Percentiles rank a stretch among this genome's conserved stretches.
phyloP scores from a whole-genome alignment of 2,113 vertebrate genomes.

The Crotalus horridus region DNA sequence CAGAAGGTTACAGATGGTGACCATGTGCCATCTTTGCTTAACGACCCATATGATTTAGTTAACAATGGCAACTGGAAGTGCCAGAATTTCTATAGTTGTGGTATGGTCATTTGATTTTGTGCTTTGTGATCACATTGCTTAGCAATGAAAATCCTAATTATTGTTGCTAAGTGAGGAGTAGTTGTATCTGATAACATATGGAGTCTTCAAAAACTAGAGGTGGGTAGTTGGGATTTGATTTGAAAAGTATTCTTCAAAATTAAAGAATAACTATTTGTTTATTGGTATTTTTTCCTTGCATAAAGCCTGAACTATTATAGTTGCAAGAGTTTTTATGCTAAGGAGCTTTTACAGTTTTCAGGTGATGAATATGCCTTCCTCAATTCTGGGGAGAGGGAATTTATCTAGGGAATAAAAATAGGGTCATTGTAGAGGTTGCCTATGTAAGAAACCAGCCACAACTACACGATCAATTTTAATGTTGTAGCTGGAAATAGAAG shows the following conservation, averaged over 20 bases:
- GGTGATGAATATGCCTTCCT: not conserved
- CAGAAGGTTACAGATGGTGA: not conserved
- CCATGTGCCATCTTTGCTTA: not conserved
- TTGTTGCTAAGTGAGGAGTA: not conserved
- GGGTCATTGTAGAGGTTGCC: not conserved
- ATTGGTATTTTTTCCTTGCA: not conserved
- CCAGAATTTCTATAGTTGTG: not conserved
- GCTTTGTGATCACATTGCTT: not conserved
- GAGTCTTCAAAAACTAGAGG: not conserved
- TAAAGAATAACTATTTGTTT: not conserved
- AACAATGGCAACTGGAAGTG: not conserved
- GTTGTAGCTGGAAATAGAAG: not conserved
- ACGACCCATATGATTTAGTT: not conserved
- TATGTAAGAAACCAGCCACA: not conserved
- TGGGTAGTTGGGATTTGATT: not conserved
- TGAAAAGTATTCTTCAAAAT: not conserved
- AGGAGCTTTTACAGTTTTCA: not conserved
- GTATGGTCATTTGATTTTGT: not conserved
- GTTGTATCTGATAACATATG: not conserved
- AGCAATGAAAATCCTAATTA: not conserved
- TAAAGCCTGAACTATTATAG: not conserved
- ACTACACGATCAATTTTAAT: not conserved
- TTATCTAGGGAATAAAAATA: not conserved
- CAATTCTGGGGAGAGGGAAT: not conserved
- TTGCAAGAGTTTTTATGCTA: not conserved